A percentile compares a stretch with the other conserved stretches of the same genome.
phyloP scores from a whole-genome alignment of 2,888 invertebrate genomes.

The Eutolmus rufibarbis region DNA sequence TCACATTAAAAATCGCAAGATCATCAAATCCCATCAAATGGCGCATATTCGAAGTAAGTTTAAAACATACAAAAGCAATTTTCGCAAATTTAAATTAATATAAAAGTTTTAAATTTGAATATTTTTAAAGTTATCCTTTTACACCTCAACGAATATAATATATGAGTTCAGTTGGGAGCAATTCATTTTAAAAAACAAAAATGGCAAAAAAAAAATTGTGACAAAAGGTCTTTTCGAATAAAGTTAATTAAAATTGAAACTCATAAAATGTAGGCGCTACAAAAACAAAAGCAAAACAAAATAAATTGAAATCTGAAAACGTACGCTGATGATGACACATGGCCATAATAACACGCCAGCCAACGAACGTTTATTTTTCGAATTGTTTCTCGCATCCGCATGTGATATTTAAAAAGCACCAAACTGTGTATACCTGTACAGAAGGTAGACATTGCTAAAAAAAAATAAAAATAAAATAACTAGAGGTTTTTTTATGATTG shows the following conservation, averaged over 20 bases:
- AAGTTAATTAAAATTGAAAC: neutral
- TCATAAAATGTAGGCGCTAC: neutral
- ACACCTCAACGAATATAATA: neutral
- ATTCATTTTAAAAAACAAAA: neutral
- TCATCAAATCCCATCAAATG: too few species aligned
- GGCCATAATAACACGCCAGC: neutral
- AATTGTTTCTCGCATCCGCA: constrained; percentile 6
- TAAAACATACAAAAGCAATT: neutral
- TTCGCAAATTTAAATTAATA: neutral
- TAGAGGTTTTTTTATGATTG: neutral
- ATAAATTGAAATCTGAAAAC: neutral
- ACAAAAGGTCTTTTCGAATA: neutral
- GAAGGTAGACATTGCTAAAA: neutral
- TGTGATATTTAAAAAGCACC: constrained; percentile 17
- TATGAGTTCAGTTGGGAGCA: neutral
- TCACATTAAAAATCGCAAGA: neutral
- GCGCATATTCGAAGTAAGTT: too few species aligned
- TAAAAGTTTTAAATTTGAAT: neutral
- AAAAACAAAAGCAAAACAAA: neutral
- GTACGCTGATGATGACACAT: neutral
- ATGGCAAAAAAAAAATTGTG: neutral
- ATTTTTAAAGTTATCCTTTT: neutral
- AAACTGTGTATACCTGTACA: neutral
- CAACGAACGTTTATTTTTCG: constrained; percentile 11
- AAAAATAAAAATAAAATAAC: neutral